Conservation (phyloP, 1,140 invertebrate genomes). For the Bradynema listronoti region DNA sequence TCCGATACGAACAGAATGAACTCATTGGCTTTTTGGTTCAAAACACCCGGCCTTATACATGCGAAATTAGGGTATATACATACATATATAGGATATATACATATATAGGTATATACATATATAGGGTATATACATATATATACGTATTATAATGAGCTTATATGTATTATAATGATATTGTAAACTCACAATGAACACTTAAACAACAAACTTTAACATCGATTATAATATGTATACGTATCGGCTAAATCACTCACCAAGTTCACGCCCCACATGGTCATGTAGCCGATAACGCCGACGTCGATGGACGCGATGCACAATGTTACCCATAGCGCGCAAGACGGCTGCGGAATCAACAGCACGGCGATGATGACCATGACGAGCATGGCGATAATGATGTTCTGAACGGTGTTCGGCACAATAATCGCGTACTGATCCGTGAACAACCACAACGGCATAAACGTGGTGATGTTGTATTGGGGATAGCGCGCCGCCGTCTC, state of each 20-base stretch:
- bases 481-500: conserved; percentile 70
- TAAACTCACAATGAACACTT: too few relatives aligned
- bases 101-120: too few relatives aligned
- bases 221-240: too few relatives aligned
- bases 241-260: conserved; percentile 59
- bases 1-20: too few relatives aligned
- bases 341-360: conserved; percentile 85
- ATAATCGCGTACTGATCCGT: conserved; percentile 67
- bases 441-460: conserved; percentile 88
- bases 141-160: too few relatives aligned
- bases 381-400: conserved; percentile 79
- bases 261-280: conserved; percentile 89
- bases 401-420: conserved; percentile 70
- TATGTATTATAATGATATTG: too few relatives aligned
- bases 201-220: too few relatives aligned
- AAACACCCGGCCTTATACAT: too few relatives aligned
- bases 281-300: conserved; percentile 86
- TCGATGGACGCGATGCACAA: conserved; percentile 91
- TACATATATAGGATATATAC: too few relatives aligned
- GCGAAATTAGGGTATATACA: too few relatives aligned
- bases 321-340: conserved; percentile 87
- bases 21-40: too few relatives aligned
- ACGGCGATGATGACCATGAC: conserved; percentile 95
- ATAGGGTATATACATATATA: too few relatives aligned
- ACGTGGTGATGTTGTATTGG: conserved; percentile 78